Conservation (phyloP, 2,113 vertebrate genomes). For the Eudyptes chrysolophus region DNA sequence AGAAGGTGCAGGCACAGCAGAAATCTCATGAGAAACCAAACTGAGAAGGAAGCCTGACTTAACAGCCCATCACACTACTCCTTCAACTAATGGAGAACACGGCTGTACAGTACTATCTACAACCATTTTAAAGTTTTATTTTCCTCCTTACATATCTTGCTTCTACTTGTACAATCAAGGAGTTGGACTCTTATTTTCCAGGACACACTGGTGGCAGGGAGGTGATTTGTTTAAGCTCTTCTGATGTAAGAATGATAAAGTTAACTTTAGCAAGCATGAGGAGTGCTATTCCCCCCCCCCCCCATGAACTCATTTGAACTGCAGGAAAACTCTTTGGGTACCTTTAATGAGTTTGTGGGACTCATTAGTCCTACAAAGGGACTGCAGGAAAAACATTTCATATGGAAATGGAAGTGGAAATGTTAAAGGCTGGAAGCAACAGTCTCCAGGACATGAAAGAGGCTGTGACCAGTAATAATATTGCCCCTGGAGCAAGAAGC, state of each 20-base stretch:
- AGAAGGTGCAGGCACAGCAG: not conserved
- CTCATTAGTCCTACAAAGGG: not conserved
- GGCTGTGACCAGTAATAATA: not conserved
- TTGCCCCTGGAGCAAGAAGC: not conserved
- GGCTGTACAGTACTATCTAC: not conserved
- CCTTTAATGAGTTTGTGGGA: not conserved
- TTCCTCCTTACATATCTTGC: not conserved
- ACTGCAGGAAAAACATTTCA: not conserved
- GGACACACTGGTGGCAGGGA: accelerated
- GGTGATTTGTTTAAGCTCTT: not conserved
- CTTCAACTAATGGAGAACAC: not conserved
- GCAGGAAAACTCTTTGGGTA: not conserved
- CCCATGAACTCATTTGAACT: not conserved
- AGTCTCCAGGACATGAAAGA: not conserved
- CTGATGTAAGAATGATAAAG: not conserved
- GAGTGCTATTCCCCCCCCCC: not conserved
- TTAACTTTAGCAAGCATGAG: not conserved
- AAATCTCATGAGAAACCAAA: not conserved
- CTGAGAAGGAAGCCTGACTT: not conserved
- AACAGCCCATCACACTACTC: not conserved
- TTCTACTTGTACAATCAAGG: not conserved
- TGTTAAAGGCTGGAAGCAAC: not conserved
- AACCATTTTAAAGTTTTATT: not conserved
- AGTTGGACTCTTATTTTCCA: not conserved
- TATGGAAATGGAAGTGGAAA: not conserved